These are phyloP conservation scores for Pipa parva DNA, from an alignment of 2,113 vertebrate species.

Conservation along the genomic window DNA sequence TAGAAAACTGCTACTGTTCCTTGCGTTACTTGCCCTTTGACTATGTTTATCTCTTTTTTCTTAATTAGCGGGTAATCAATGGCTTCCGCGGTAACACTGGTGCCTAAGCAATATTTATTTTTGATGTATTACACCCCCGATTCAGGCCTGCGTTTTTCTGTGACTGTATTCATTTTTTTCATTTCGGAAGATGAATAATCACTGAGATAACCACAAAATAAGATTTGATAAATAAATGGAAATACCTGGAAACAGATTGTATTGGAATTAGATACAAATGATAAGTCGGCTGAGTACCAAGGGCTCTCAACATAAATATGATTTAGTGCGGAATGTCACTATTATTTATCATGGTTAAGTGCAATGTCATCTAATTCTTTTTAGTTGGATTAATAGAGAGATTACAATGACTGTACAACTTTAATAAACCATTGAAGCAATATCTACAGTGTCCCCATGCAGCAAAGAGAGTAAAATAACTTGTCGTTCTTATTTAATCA, in stretches of 20 bases:
- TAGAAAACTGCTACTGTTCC: too few relatives aligned
- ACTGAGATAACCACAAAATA: constrained; percentile 23
- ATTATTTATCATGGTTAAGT: constrained; percentile 5
- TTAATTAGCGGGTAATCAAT: constrained; percentile 10
- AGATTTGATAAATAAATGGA: constrained; percentile 35
- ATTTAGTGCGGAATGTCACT: neutral
- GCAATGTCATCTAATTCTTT: neutral
- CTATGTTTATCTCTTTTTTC: neutral
- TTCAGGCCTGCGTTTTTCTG: constrained; percentile 4
- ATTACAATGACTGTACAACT: neutral
- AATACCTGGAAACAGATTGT: constrained; percentile 19
- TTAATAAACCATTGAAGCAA: too few relatives aligned
- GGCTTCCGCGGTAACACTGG: constrained; percentile 7
- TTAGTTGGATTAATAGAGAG: neutral
- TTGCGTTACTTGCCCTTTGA: too few relatives aligned
- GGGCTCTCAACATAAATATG: neutral
- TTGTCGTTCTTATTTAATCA: too few relatives aligned
- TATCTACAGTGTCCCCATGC: too few relatives aligned
- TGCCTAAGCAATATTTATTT: neutral
- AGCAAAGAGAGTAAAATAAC: too few relatives aligned
- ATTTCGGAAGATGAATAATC: constrained; percentile 23
- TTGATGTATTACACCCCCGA: constrained; percentile 9
- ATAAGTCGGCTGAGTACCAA: constrained; percentile 13
- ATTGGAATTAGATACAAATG: constrained; percentile 22
- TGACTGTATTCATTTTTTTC: neutral